These are phyloP conservation scores for Zenarchopterus dispar DNA, from an alignment of 2,797 vertebrate genomes.

Conservation along the genomic window DNA sequence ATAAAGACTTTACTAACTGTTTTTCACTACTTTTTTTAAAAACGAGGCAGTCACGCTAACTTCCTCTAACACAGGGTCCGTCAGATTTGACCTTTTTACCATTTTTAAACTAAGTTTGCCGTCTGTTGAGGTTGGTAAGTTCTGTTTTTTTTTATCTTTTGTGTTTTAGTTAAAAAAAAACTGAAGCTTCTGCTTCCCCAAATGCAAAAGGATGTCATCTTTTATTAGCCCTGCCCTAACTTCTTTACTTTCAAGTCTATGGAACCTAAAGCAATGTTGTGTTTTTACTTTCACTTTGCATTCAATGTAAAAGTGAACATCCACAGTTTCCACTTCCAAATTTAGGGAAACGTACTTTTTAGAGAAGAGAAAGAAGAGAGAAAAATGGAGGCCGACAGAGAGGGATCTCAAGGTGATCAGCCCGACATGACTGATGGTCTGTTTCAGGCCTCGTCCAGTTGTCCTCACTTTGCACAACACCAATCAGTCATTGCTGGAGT, in stretches of 20 bases:
- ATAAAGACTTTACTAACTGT: too few species aligned
- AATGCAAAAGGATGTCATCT: neutral
- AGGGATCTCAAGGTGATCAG: slow-evolving; percentile 55
- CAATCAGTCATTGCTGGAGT: slow-evolving; percentile 55
- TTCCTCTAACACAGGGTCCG: too few species aligned
- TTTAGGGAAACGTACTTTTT: slow-evolving; percentile 29
- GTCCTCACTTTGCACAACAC: slow-evolving; percentile 44
- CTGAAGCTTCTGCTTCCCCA: neutral
- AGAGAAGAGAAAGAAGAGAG: slow-evolving; percentile 7
- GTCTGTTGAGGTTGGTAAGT: neutral
- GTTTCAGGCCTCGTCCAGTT: slow-evolving; percentile 55
- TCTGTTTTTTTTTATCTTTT: neutral
- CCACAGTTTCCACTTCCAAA: slow-evolving; percentile 4
- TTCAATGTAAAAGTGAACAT: slow-evolving; percentile 10
- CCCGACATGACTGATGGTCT: slow-evolving; percentile 61
- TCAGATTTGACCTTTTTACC: too few species aligned
- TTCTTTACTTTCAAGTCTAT: neutral
- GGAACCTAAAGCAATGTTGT: neutral
- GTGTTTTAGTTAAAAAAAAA: neutral
- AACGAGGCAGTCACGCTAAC: too few species aligned
- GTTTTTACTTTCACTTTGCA: neutral
- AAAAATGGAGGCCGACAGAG: slow-evolving; percentile 34
- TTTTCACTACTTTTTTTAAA: too few species aligned
- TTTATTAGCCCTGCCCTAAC: neutral
- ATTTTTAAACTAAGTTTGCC: too few species aligned